phyloP scores from a whole-genome alignment of 2,888 invertebrate genomes.

The Noctuana brunneofusca region DNA sequence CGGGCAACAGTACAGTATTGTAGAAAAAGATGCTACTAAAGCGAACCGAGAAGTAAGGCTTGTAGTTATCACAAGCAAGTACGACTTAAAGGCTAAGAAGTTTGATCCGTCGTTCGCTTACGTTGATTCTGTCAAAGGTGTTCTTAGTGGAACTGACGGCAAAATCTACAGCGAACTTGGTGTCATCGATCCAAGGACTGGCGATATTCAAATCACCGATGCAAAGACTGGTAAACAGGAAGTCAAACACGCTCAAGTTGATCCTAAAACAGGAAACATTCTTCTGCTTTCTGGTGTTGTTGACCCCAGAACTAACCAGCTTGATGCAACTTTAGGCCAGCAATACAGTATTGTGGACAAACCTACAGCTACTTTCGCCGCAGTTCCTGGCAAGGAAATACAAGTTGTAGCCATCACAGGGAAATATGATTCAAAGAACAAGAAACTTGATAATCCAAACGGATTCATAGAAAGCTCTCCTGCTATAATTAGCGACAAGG shows the following conservation, averaged over 20 bases:
- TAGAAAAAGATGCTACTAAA: conserved; percentile 85
- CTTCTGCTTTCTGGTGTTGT: conserved; percentile 79
- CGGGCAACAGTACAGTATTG: conserved; percentile 86
- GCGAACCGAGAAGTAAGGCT: conserved; percentile 84
- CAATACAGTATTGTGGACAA: conserved; percentile 84
- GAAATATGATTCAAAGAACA: conserved; percentile 83
- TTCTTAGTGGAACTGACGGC: conserved; percentile 84
- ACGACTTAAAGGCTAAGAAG: conserved; percentile 80
- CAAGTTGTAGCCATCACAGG: conserved; percentile 83
- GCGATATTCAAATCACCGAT: conserved; percentile 72
- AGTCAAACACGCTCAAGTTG: conserved; percentile 69
- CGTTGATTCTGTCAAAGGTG: conserved; percentile 74
- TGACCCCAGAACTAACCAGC: conserved; percentile 83
- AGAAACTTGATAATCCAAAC: conserved; percentile 82
- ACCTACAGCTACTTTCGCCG: conserved; percentile 73
- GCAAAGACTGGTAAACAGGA: conserved; percentile 73
- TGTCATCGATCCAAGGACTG: conserved; percentile 84
- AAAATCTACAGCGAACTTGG: conserved; percentile 84
- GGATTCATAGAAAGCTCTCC: conserved; percentile 79
- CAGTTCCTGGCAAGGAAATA: conserved; percentile 73
- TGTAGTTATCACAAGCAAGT: conserved; percentile 83
- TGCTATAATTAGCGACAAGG: conserved; percentile 86
- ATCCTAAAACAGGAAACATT: conserved; percentile 80
- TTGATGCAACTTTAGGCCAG: conserved; percentile 82
- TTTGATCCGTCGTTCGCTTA: conserved; percentile 80